These are phyloP conservation scores for Philereme transversata DNA, from an alignment of 2,888 invertebrate genomes.

Conservation along the genomic window DNA sequence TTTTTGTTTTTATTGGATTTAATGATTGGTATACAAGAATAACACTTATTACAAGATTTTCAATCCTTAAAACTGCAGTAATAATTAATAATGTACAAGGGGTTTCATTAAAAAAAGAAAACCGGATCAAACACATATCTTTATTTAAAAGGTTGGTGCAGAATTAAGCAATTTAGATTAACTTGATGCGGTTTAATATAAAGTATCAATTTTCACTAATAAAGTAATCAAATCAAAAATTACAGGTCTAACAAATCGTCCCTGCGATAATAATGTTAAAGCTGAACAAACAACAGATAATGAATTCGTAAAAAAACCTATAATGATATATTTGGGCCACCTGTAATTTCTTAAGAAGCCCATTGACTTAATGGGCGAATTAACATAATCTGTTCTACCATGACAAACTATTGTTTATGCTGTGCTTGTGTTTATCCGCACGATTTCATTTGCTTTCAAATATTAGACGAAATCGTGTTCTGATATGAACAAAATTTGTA, in stretches of 20 bases:
- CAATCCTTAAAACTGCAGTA: too few species aligned
- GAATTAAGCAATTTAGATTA: slow-evolving; percentile 5
- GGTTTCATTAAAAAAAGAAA: too few species aligned
- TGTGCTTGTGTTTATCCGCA: slow-evolving; percentile 42
- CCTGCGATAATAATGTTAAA: slow-evolving; percentile 49
- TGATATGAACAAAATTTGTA: background rate
- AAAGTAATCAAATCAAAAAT: slow-evolving; percentile 51
- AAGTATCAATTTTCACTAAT: slow-evolving; percentile 51
- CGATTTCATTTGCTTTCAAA: slow-evolving; percentile 44
- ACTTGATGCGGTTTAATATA: slow-evolving; percentile 12
- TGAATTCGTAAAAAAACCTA: slow-evolving; percentile 53
- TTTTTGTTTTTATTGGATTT: too few species aligned
- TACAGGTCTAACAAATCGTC: slow-evolving; percentile 42
- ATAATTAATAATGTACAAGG: too few species aligned
- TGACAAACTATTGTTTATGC: slow-evolving; percentile 31
- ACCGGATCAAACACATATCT: too few species aligned
- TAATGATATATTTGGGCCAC: slow-evolving; percentile 62
- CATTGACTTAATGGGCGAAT: slow-evolving; percentile 62
- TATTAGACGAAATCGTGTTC: too few species aligned
- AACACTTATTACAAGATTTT: too few species aligned
- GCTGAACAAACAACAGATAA: slow-evolving; percentile 64
- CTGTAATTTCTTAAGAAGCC: slow-evolving; percentile 64
- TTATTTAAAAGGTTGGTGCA: background rate
- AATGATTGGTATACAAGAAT: too few species aligned
- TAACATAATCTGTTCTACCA: slow-evolving; percentile 62